Evolutionary conservation across 1,140 invertebrate genomes (phyloP).

Genomic region (Sycophila sp.): DNA sequence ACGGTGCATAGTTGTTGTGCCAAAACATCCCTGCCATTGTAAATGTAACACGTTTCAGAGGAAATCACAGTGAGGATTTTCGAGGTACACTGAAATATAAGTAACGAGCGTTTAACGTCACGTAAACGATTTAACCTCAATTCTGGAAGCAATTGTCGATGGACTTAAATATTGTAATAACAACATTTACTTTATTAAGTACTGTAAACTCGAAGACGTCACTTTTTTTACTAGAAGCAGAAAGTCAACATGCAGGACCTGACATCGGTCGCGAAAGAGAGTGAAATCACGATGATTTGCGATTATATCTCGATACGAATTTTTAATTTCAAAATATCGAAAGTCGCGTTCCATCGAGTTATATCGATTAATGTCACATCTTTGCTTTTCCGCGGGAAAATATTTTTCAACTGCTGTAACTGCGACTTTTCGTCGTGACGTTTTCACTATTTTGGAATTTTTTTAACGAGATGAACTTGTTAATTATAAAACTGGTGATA

Average conservation of each 20-base stretch:
- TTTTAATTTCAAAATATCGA: not conserved
- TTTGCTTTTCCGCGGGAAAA: too few species aligned
- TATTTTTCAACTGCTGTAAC: too few species aligned
- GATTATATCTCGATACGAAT: not conserved
- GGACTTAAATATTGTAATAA: not conserved
- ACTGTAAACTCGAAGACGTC: conserved; percentile 31
- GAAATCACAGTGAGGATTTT: conserved; percentile 30
- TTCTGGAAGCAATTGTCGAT: not conserved
- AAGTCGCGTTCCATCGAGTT: too few species aligned
- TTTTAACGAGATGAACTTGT: too few species aligned
- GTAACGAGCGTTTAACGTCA: too few species aligned
- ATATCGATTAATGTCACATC: too few species aligned
- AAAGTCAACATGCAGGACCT: conserved; percentile 26
- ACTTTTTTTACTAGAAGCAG: conserved; percentile 35
- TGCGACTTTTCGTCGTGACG: too few species aligned
- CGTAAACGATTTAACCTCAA: not conserved
- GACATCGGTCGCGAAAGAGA: not conserved
- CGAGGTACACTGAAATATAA: conserved; percentile 34
- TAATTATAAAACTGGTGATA: too few species aligned
- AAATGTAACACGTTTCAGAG: conserved; percentile 12
- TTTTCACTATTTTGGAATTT: too few species aligned
- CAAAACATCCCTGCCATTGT: conserved; percentile 77
- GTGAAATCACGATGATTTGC: not conserved
- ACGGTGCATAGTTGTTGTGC: conserved; percentile 78
- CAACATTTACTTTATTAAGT: conserved; percentile 33